Evolutionary conservation across 2,888 invertebrate genomes (phyloP), one percentile per base, ranked within the genome.

Genomic region (Cantharis nigra): DNA sequence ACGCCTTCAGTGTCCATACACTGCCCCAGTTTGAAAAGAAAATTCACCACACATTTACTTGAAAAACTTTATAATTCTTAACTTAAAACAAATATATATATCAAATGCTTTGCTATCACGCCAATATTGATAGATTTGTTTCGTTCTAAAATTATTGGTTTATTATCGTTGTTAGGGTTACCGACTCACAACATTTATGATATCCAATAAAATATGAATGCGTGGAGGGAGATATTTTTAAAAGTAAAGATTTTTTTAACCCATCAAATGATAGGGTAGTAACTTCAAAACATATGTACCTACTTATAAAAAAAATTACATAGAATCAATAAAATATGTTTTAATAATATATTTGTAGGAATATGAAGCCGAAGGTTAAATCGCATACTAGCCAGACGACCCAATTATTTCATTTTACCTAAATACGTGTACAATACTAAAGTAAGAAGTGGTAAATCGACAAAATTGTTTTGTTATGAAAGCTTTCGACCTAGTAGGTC

Each of bases 1-100:
- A 87, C 85, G 67, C 87, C 87, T 81, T 86, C 87, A 75, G 83
- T 83, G 80, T 87, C 87, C 83, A 88, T 86, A 79, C 88, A 88
- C 84, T 88, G 87, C 81, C 88, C 88, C 88, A 88, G 87, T 75
- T 83, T 87, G 85, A 74, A 62, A 63, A 18, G 23, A 23, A 28
- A 16, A 16, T 23, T 63, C 64, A 33, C 28, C n/a, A 30, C 69
- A 63, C 30, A 64, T 70, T 74, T 64, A 64, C 26, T 67, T n/a
- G 26, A 13, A 0, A 23, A 67, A 23, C 13, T 67, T 67, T 67
- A 26, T 67, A 67, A 64, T 18, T 64, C 4, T 11, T 23, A 20
- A 67, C 49, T 49, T n/a, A 49, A 49, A 49, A 49, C n/a, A n/a
- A 49, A 49, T 49, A 49, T 49, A 49, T 49, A 49, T 49, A 49